Evolutionary conservation across 2,113 vertebrate species (phyloP).

Genomic region (Camelus dromedarius): DNA sequence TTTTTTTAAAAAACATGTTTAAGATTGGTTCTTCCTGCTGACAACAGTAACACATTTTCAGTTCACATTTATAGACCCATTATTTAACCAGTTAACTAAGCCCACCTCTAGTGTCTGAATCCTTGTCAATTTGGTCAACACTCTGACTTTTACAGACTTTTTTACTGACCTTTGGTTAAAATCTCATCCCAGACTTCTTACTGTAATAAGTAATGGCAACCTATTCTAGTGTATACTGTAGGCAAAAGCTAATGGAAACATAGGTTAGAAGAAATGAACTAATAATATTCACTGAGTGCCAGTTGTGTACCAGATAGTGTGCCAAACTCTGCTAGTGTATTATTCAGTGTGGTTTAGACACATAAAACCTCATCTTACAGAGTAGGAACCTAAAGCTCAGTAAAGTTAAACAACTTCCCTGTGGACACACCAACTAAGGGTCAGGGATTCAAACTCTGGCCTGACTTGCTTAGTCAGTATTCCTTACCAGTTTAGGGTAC

Average conservation of each 20-base stretch:
- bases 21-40: not conserved
- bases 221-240: not conserved
- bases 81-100: not conserved
- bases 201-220: not conserved
- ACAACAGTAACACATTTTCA: not conserved
- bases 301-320: not conserved
- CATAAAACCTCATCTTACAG: not conserved
- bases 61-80: not conserved
- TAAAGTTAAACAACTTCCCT: not conserved
- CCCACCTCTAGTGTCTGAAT: not conserved
- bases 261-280: constrained; percentile 40
- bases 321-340: not conserved
- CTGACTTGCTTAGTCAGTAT: not conserved
- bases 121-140: not conserved
- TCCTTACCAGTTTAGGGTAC: not conserved
- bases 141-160: not conserved
- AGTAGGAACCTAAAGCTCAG: not conserved
- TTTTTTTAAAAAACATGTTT: not conserved
- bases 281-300: not conserved
- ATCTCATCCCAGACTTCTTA: not conserved
- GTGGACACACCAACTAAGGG: not conserved
- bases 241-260: constrained; percentile 6
- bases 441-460: not conserved
- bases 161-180: constrained; percentile 37
- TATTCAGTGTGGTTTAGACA: not conserved